Evolutionary conservation across 2,888 invertebrate genomes (phyloP).

Genomic region (Pseudococcus viburni): DNA sequence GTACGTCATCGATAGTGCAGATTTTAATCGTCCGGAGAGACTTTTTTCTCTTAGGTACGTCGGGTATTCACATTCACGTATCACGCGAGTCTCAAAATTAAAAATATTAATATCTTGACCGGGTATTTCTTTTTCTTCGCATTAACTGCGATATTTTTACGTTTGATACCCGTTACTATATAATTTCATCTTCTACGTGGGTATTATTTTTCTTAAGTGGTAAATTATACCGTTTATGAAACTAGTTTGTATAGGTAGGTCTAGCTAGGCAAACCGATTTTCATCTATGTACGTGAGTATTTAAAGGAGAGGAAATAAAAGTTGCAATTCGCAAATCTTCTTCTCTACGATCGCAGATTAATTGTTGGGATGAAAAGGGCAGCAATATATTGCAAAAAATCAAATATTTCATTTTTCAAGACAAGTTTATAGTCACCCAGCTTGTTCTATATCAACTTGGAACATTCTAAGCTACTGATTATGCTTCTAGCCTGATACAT

Average conservation of each 20-base stretch:
- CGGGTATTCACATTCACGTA: neutral
- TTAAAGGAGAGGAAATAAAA: neutral
- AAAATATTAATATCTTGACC: constrained; percentile 19
- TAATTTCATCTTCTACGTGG: constrained; percentile 22
- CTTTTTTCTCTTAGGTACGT: neutral
- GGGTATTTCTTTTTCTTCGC: neutral
- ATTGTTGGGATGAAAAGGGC: neutral
- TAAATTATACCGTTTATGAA: constrained; percentile 48
- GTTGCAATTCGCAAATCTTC: neutral
- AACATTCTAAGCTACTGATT: neutral
- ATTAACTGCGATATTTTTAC: constrained; percentile 13
- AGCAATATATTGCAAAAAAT: neutral
- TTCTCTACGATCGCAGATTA: neutral
- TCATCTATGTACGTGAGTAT: neutral
- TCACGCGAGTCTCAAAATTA: constrained; percentile 19
- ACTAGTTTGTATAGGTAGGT: constrained; percentile 35
- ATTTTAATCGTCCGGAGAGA: neutral
- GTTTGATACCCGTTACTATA: constrained; percentile 15
- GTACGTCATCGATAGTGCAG: neutral
- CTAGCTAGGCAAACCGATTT: neutral
- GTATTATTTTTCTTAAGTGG: constrained; percentile 24
- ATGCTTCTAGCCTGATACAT: neutral
- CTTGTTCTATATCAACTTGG: neutral
- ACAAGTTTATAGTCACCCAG: too few species aligned
- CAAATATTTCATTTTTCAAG: neutral